These are phyloP conservation scores for Chrysemys picta DNA, from an alignment of 2,113 vertebrate species.

Conservation along the genomic window DNA sequence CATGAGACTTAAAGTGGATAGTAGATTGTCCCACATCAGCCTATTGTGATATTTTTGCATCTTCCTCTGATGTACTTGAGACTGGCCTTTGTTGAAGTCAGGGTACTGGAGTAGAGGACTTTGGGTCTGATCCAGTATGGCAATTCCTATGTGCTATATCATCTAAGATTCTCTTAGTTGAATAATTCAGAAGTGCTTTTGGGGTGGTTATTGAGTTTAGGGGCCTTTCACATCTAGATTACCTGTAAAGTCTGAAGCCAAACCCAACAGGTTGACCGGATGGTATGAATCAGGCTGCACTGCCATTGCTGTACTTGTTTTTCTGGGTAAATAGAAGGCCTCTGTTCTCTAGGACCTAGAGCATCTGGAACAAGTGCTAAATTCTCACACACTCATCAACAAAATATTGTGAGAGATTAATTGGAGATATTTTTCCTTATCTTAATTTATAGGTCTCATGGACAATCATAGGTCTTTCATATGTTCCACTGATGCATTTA, in stretches of 20 bases:
- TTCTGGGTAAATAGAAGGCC: background rate
- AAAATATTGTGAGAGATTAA: no score
- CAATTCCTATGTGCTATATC: background rate
- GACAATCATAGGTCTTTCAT: background rate
- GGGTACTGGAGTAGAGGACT: background rate
- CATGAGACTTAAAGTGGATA: no score
- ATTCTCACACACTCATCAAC: no score
- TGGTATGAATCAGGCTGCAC: background rate
- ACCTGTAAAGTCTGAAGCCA: background rate
- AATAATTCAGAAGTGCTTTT: background rate
- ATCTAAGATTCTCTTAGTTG: background rate
- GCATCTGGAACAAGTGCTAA: no score
- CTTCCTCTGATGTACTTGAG: background rate
- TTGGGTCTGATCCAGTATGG: background rate
- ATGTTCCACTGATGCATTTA: background rate
- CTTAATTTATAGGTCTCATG: no score
- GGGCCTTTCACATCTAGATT: background rate
- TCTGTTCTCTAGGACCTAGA: no score
- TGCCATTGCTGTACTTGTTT: background rate
- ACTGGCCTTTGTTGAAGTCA: background rate
- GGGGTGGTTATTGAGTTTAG: background rate
- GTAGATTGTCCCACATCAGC: no score
- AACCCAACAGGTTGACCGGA: background rate
- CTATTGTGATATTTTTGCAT: no score
- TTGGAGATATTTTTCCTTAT: no score